phyloP scores from a whole-genome alignment of 2,888 invertebrate species.

The Noctua pronuba region DNA sequence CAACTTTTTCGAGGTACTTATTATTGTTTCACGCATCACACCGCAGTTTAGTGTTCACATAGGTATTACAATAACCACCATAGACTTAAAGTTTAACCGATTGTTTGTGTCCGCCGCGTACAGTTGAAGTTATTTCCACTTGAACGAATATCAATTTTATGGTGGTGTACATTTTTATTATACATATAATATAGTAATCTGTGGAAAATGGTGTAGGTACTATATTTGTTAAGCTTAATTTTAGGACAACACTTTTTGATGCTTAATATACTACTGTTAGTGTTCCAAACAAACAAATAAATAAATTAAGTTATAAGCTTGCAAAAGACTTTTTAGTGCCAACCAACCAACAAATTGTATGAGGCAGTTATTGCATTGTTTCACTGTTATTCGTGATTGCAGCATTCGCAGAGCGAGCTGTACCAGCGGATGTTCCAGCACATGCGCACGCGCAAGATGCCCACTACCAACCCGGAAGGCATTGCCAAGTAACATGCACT shows the following conservation, averaged over 20 bases:
- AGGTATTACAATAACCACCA: too few species aligned
- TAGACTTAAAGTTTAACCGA: too few species aligned
- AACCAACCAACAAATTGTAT: too few species aligned
- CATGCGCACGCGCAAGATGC: slow-evolving; percentile 92
- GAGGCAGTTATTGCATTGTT: background rate
- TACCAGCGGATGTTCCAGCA: slow-evolving; percentile 94
- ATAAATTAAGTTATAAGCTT: too few species aligned
- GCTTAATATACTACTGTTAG: too few species aligned
- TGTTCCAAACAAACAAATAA: too few species aligned
- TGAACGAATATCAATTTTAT: background rate
- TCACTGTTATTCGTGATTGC: slow-evolving; percentile 53
- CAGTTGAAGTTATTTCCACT: background rate
- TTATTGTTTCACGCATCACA: background rate
- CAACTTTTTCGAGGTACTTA: slow-evolving; percentile 95
- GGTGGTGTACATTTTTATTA: too few species aligned
- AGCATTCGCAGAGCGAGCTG: slow-evolving; percentile 93
- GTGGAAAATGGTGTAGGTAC: too few species aligned
- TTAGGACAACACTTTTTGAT: too few species aligned
- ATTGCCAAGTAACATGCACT: slow-evolving; percentile 84
- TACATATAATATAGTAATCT: too few species aligned
- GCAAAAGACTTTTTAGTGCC: too few species aligned
- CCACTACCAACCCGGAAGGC: slow-evolving; percentile 91
- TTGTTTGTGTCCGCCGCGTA: background rate
- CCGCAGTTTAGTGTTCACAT: background rate
- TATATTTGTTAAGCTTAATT: too few species aligned